Conservation (phyloP, 2,113 vertebrate genomes). For the Phalacrocorax pelagicus region DNA sequence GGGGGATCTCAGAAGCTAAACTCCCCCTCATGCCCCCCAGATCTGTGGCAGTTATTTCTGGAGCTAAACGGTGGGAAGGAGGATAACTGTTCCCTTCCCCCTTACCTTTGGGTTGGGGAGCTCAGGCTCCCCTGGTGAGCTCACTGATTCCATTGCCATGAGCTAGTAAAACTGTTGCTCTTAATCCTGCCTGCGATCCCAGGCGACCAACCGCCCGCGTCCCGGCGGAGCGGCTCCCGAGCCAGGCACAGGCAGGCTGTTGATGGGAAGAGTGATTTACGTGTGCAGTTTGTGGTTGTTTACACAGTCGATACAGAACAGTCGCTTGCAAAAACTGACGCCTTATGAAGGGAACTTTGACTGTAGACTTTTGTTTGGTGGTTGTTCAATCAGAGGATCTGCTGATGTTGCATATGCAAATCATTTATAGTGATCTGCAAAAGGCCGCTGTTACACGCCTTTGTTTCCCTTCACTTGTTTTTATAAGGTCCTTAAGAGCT, state of each 20-base stretch:
- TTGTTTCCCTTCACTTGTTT: neutral
- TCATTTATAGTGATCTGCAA: neutral
- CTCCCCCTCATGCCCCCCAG: neutral
- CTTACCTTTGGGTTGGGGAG: neutral
- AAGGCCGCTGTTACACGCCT: neutral
- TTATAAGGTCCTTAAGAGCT: neutral
- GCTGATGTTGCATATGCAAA: neutral
- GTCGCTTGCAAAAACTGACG: neutral
- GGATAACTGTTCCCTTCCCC: neutral
- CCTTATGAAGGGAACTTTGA: neutral
- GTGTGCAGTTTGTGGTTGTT: neutral
- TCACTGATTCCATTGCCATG: neutral
- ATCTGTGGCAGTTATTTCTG: neutral
- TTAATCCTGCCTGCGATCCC: neutral
- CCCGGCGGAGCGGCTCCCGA: rapidly evolving
- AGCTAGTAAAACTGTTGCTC: neutral
- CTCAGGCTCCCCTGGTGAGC: neutral
- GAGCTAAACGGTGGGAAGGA: rapidly evolving
- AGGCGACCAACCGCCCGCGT: neutral
- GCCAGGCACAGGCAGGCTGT: neutral
- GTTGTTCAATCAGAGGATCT: neutral
- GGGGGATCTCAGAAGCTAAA: neutral
- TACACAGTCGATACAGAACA: neutral
- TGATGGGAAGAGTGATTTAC: neutral
- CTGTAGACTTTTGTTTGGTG: neutral